Conservation (phyloP, 2,888 invertebrate species). For the Dione juno region DNA sequence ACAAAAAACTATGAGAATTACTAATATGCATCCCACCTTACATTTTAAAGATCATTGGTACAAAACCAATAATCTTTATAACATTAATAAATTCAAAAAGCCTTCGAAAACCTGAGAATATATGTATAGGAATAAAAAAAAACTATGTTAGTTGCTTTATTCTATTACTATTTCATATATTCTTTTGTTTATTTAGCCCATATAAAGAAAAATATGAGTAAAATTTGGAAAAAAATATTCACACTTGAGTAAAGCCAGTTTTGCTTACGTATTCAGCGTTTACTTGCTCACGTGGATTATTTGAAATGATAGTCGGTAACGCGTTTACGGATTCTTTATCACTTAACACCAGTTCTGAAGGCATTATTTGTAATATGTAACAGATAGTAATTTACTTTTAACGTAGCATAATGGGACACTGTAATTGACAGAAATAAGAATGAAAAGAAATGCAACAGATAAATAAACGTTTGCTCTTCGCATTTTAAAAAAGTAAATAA, state of each 20-base stretch:
- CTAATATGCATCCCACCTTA: too few species aligned
- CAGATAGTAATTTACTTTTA: not conserved
- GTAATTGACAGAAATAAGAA: not conserved
- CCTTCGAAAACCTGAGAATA: too few species aligned
- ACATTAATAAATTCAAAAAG: too few species aligned
- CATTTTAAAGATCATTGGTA: too few species aligned
- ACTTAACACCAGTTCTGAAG: conserved; percentile 37
- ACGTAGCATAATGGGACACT: not conserved
- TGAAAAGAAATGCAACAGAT: not conserved
- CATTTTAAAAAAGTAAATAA: not conserved
- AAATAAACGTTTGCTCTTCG: conserved; percentile 1
- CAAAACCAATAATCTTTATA: too few species aligned
- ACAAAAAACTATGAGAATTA: too few species aligned
- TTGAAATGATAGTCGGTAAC: conserved; percentile 57
- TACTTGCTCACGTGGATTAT: conserved; percentile 57
- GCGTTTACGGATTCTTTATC: conserved; percentile 44
- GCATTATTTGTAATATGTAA: conserved; percentile 39
- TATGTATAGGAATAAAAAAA: too few species aligned
- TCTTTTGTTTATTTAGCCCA: too few species aligned
- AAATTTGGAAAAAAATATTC: not conserved
- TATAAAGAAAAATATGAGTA: not conserved
- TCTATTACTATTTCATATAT: too few species aligned
- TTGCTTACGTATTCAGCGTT: conserved; percentile 53
- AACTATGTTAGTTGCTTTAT: too few species aligned
- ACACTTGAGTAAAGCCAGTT: not conserved